Evolutionary conservation across 2,797 vertebrate genomes (phyloP), one percentile per base, ranked within the genome.

Genomic region (Sebastes trivittatus): DNA sequence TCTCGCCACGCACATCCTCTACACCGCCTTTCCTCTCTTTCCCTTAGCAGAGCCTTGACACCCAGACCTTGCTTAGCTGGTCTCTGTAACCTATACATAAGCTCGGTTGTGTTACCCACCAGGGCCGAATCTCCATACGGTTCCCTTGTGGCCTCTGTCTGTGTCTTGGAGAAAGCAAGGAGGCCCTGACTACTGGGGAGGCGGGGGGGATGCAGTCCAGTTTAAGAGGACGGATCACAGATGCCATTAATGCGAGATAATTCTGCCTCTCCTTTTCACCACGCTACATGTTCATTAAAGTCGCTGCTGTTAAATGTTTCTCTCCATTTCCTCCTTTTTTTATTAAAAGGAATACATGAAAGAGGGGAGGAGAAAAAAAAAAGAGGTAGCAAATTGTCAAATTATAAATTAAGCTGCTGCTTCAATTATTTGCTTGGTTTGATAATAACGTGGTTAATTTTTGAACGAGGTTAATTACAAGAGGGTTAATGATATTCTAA

Each of bases 341-440:
- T 90, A 82, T 87, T 88, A 87, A 91, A 91, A 92, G 80, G 82
- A 91, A 87, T 74, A 92, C 88, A 89, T 90, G 90, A 92, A 94
- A 93, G 90, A 87, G 77, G 77, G 63, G 42, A 30, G 65, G 38
- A 87, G 36, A 27, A 16, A 56, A 88, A 86, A 88, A 88, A 94
- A 93, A 90, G 90, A 91, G 89, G 90, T 78, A 91, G 92, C 90
- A 95, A 95, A 94, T 94, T 92, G 90, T 93, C 93, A 94, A 95
- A 94, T 95, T 94, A 95, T 94, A 95, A 95, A 96, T 95, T 92
- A 95, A 95, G 93, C 94, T 87, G 89, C 86, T 88, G 90, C 95
- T 94, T 95, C 95, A 95, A 95, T 95, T 95, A 95, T 95, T 95
- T 95, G 95, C 94, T 94, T 93, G 94, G 93, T 95, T 95, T 96